Evolutionary conservation across 2,113 vertebrate genomes (phyloP).

Genomic region (Cyanocitta stelleri): DNA sequence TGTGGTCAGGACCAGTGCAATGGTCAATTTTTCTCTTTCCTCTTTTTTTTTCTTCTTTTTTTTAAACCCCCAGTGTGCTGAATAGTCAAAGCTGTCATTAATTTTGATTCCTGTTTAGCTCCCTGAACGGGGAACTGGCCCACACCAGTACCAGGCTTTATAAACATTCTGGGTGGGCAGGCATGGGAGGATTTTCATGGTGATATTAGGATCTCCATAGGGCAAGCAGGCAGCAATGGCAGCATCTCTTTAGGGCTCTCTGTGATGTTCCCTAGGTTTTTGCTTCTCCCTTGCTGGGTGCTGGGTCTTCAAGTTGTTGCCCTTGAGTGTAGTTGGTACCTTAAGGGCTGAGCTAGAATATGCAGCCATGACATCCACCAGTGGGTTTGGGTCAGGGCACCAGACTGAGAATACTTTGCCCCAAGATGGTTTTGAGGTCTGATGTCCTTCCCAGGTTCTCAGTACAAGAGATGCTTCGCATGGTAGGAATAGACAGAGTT

Average conservation of each 20-base stretch:
- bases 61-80: rapidly evolving
- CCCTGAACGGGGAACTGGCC: not conserved
- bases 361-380: not conserved
- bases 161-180: not conserved
- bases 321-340: not conserved
- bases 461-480: not conserved
- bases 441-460: not conserved
- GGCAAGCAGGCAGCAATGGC: not conserved
- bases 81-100: not conserved
- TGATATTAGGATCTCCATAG: not conserved
- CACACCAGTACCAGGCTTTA: rapidly evolving
- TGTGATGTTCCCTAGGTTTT: not conserved
- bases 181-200: not conserved
- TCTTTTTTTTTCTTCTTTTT: not conserved
- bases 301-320: not conserved
- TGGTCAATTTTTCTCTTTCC: not conserved
- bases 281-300: not conserved
- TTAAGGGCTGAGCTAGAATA: not conserved
- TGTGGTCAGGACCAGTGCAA: not conserved
- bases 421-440: not conserved
- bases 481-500: not conserved
- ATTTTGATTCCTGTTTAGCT: not conserved
- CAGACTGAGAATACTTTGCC: not conserved
- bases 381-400: rapidly evolving
- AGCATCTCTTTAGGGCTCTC: not conserved